These are phyloP conservation scores for Euglossa dilemma DNA, from an alignment of 1,140 invertebrate species.

Conservation along the genomic window DNA sequence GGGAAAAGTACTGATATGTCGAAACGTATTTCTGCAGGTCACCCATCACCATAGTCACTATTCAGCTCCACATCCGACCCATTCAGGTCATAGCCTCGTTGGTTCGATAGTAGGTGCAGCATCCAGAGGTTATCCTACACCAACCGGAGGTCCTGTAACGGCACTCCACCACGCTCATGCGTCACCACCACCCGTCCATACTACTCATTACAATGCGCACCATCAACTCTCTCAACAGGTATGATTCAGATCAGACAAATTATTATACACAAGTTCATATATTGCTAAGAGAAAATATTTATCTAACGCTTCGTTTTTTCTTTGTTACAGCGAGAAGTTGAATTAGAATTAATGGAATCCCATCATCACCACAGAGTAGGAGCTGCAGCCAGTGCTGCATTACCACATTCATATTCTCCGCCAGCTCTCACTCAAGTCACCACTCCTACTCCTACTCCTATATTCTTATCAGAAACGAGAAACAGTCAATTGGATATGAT, in stretches of 20 bases:
- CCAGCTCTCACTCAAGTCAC: slow-evolving; percentile 80
- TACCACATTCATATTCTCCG: slow-evolving; percentile 81
- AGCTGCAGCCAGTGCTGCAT: slow-evolving; percentile 76
- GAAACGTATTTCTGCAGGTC: slow-evolving; percentile 62
- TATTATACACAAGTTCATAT: neutral
- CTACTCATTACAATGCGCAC: slow-evolving; percentile 77
- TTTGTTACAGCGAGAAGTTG: slow-evolving; percentile 74
- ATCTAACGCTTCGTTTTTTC: neutral
- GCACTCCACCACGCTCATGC: slow-evolving; percentile 76
- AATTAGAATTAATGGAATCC: slow-evolving; percentile 76
- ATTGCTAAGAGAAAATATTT: neutral
- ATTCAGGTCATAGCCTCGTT: slow-evolving; percentile 76
- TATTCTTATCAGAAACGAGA: slow-evolving; percentile 84
- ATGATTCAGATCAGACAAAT: neutral
- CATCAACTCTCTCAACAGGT: slow-evolving; percentile 80
- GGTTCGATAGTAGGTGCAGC: slow-evolving; percentile 74
- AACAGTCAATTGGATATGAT: slow-evolving; percentile 80
- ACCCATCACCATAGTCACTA: slow-evolving; percentile 78
- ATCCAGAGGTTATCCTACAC: slow-evolving; percentile 77
- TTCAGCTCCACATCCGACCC: slow-evolving; percentile 71
- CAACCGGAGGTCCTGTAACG: slow-evolving; percentile 74
- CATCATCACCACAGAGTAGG: slow-evolving; percentile 77
- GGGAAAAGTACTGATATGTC: too few relatives aligned
- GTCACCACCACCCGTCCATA: slow-evolving; percentile 77
- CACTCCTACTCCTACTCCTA: slow-evolving; percentile 82